A percentile compares a stretch with the other conserved stretches of the same genome.
Evolutionary conservation across 1,140 invertebrate species (phyloP).

Genomic region (Lordiphosa stackelbergi): DNA sequence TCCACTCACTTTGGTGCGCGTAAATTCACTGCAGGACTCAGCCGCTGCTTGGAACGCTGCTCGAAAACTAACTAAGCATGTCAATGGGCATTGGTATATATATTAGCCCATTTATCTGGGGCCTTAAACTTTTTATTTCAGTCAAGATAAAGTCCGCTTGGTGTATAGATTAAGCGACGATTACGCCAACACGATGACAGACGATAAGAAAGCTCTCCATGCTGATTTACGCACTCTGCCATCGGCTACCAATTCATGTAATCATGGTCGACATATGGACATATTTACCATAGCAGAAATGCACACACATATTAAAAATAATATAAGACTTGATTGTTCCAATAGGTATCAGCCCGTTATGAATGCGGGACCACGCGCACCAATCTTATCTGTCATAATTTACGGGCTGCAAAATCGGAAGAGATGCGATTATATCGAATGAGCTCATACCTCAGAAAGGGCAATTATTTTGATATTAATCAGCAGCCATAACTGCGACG

Average conservation of each 20-base stretch:
- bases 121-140: slow-evolving; percentile 59
- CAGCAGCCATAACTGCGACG: too few species aligned
- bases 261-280: slow-evolving; percentile 13
- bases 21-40: slow-evolving; percentile 9
- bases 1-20: slow-evolving; percentile 24
- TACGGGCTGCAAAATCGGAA: slow-evolving; percentile 2
- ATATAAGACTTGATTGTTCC: slow-evolving; percentile 5
- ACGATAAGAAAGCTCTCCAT: slow-evolving; percentile 30
- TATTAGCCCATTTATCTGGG: slow-evolving; percentile 52
- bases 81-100: slow-evolving; percentile 36
- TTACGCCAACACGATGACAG: slow-evolving; percentile 22
- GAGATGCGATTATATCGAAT: slow-evolving; percentile 1
- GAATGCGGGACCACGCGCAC: background rate
- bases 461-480: too few species aligned
- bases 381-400: slow-evolving; percentile 24
- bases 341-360: background rate
- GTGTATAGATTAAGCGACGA: slow-evolving; percentile 49
- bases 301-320: background rate
- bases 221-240: slow-evolving; percentile 51
- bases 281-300: slow-evolving; percentile 9
- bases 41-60: slow-evolving; percentile 28
- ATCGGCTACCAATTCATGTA: slow-evolving; percentile 28
- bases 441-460: background rate
- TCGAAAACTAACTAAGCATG: slow-evolving; percentile 31
- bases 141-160: slow-evolving; percentile 46